phyloP scores from a whole-genome alignment of 2,113 vertebrate genomes.

The Strix aluco region DNA sequence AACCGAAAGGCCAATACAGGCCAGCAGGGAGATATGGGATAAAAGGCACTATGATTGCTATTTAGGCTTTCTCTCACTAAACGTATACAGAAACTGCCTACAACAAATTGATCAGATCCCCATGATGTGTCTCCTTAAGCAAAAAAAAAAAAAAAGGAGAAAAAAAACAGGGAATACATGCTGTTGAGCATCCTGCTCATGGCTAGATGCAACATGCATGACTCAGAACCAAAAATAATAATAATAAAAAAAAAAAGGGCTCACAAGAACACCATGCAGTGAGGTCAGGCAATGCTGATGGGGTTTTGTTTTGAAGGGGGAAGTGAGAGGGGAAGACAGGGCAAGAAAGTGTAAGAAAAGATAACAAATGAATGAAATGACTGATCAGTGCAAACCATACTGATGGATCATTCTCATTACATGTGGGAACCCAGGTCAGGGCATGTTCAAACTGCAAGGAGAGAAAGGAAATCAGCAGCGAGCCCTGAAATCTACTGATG shows the following conservation, averaged over 20 bases:
- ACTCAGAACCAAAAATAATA: neutral
- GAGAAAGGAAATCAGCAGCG: slow-evolving; percentile 37
- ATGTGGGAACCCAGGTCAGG: slow-evolving; percentile 42
- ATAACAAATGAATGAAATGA: slow-evolving; percentile 32
- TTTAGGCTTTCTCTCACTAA: neutral
- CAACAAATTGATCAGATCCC: neutral
- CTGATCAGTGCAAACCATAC: slow-evolving; percentile 55
- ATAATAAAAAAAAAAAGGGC: neutral
- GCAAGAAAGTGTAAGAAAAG: slow-evolving; percentile 11
- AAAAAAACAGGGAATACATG: neutral
- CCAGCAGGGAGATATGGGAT: neutral
- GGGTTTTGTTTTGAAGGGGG: slow-evolving; percentile 1
- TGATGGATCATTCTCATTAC: slow-evolving; percentile 45
- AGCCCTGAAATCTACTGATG: neutral
- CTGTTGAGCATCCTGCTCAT: slow-evolving; percentile 32
- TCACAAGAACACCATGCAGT: slow-evolving; percentile 58
- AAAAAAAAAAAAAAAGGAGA: neutral
- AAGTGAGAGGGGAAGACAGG: neutral
- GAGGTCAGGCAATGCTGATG: slow-evolving; percentile 2
- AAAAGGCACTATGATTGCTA: neutral
- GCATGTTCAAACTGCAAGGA: slow-evolving; percentile 64
- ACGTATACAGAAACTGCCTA: neutral
- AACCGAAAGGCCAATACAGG: neutral
- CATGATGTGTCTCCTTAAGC: neutral
- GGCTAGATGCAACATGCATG: slow-evolving; percentile 22